Conservation (phyloP, 2,888 invertebrate genomes). For the Keiferia lycopersicella region DNA sequence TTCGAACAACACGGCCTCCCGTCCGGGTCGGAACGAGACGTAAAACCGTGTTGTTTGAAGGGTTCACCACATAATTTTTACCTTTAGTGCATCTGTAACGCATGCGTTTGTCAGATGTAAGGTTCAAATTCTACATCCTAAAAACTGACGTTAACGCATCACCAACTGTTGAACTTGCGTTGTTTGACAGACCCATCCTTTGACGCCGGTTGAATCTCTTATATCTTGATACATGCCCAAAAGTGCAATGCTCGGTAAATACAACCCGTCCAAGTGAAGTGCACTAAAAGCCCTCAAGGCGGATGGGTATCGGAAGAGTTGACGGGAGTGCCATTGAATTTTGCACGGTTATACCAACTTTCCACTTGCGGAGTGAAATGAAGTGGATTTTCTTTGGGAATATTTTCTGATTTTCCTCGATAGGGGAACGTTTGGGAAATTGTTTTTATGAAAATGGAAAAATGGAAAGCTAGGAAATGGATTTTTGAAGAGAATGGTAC, state of each 20-base stretch:
- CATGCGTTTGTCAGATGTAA: too few relatives aligned
- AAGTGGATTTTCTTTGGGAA: conserved; percentile 26
- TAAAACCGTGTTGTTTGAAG: too few relatives aligned
- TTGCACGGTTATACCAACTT: conserved; percentile 41
- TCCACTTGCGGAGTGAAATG: conserved; percentile 37
- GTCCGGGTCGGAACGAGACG: too few relatives aligned
- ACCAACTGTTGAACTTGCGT: too few relatives aligned
- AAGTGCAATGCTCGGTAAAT: conserved; percentile 53
- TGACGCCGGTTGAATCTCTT: too few relatives aligned
- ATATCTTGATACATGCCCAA: conserved; percentile 35
- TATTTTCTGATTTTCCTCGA: not conserved
- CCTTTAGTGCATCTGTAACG: too few relatives aligned
- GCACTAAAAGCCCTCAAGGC: conserved; percentile 41
- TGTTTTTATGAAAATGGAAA: not conserved
- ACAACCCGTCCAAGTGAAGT: conserved; percentile 43
- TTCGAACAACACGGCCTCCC: too few relatives aligned
- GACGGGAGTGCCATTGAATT: conserved; percentile 42
- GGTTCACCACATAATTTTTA: too few relatives aligned
- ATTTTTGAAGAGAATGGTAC: too few relatives aligned
- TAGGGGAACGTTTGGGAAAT: not conserved
- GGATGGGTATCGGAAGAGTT: conserved; percentile 44
- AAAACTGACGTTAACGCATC: too few relatives aligned
- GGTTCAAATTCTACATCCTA: too few relatives aligned
- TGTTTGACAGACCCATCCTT: too few relatives aligned
- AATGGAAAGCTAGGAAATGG: not conserved